These are phyloP conservation scores for Scolopax mira DNA, from an alignment of 2,113 vertebrate species.

Conservation along the genomic window DNA sequence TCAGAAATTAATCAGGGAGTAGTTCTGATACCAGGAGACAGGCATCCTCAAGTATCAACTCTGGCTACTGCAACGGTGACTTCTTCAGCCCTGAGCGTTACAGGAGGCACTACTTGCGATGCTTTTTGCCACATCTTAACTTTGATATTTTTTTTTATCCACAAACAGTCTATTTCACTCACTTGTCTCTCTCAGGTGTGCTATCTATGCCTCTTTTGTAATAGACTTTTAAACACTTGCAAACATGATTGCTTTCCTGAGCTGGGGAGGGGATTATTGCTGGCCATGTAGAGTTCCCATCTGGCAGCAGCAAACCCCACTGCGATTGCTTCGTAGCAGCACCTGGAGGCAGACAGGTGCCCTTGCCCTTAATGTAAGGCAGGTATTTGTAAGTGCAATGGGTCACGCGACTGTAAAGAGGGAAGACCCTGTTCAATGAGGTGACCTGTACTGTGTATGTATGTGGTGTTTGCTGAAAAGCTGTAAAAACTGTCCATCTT, in stretches of 20 bases:
- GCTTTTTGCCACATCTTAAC: not conserved
- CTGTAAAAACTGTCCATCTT: not conserved
- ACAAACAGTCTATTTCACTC: not conserved
- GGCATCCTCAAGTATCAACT: fast-evolving
- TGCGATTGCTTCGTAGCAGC: not conserved
- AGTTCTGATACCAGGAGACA: not conserved
- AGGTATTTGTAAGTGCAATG: not conserved
- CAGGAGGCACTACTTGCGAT: not conserved
- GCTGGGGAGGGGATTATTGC: not conserved
- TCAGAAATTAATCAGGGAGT: not conserved
- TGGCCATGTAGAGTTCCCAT: fast-evolving
- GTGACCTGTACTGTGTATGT: not conserved
- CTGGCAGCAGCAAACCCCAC: not conserved
- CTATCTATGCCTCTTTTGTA: not conserved
- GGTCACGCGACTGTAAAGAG: not conserved
- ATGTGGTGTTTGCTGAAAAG: not conserved
- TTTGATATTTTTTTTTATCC: not conserved
- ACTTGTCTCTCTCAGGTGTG: not conserved
- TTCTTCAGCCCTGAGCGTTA: not conserved
- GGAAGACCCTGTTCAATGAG: not conserved
- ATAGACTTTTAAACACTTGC: not conserved
- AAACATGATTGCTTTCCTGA: not conserved
- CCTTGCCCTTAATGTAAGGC: not conserved
- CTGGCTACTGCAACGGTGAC: not conserved
- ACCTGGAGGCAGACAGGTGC: not conserved